phyloP scores from a whole-genome alignment of 2,888 invertebrate species.

The Carabus problematicus region DNA sequence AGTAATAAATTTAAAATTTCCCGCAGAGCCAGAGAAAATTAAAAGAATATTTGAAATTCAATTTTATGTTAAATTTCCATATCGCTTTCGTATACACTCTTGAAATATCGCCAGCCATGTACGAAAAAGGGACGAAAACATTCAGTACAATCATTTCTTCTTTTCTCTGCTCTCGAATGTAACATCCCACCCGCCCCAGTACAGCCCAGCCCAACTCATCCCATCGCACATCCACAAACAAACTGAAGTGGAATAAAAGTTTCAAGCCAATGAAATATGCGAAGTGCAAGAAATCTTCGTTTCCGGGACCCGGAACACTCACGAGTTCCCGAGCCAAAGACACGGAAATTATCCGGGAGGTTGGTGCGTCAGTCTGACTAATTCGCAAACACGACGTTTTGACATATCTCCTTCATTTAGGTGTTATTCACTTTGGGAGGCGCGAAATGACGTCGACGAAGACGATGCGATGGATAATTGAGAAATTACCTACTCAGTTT shows the following conservation, averaged over 20 bases:
- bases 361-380: slow-evolving; percentile 17
- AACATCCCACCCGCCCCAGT: too few relatives aligned
- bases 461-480: too few relatives aligned
- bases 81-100: slow-evolving; percentile 17
- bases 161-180: too few relatives aligned
- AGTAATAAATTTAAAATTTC: slow-evolving; percentile 33
- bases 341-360: slow-evolving; percentile 30
- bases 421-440: too few relatives aligned
- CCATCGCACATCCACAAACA: too few relatives aligned
- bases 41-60: slow-evolving; percentile 35
- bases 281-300: slow-evolving; percentile 30
- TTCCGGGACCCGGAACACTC: slow-evolving; percentile 25
- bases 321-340: slow-evolving; percentile 10
- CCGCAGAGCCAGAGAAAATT: slow-evolving; percentile 28
- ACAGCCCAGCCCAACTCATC: too few relatives aligned
- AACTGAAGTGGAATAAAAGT: too few relatives aligned
- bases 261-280: slow-evolving; percentile 24
- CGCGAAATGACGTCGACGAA: too few relatives aligned
- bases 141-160: slow-evolving; percentile 19
- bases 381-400: slow-evolving; percentile 14
- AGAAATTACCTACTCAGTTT: too few relatives aligned
- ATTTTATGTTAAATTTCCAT: slow-evolving; percentile 37
- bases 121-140: slow-evolving; percentile 20
- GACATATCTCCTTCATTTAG: slow-evolving; percentile 17
- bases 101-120: slow-evolving; percentile 18